Percentiles rank a stretch among this genome's conserved stretches.
These are phyloP conservation scores for Drosophila emarginata DNA, from an alignment of 2,888 invertebrate genomes.

Conservation along the genomic window DNA sequence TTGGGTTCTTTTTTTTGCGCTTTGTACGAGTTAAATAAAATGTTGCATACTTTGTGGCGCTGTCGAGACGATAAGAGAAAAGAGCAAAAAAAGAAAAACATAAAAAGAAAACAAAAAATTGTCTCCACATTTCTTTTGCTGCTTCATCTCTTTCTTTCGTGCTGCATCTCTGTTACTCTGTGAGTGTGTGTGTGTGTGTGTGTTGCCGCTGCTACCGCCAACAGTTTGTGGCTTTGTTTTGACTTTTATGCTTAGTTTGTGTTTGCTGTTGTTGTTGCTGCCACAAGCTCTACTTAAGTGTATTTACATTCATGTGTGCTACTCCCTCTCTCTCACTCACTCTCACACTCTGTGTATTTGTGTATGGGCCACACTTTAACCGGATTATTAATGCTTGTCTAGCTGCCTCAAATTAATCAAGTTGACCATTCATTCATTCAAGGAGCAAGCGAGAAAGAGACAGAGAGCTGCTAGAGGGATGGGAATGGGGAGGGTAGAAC, in stretches of 20 bases:
- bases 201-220: constrained; percentile 46
- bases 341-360: constrained; percentile 12
- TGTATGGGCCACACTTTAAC: constrained; percentile 69
- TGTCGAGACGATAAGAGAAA: constrained; percentile 52
- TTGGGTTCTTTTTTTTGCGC: background rate
- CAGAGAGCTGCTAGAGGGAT: constrained; percentile 15
- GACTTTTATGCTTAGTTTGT: constrained; percentile 77
- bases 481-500: background rate
- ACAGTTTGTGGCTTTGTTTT: constrained; percentile 77
- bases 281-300: constrained; percentile 76
- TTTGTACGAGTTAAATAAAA: constrained; percentile 53
- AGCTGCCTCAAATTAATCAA: constrained; percentile 75
- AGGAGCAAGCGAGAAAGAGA: constrained; percentile 20
- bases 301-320: constrained; percentile 56
- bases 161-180: background rate
- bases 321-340: constrained; percentile 10
- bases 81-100: too few species aligned
- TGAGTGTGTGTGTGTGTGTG: constrained; percentile 20
- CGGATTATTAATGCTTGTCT: constrained; percentile 78
- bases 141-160: background rate
- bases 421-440: constrained; percentile 76
- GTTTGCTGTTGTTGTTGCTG: constrained; percentile 62
- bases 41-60: constrained; percentile 66
- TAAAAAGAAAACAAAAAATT: constrained; percentile 17
- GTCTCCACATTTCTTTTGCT: constrained; percentile 19